Evolutionary conservation across 1,140 invertebrate genomes (phyloP), one percentile per base, ranked within the genome.

Genomic region (Brachionus calyciflorus): DNA sequence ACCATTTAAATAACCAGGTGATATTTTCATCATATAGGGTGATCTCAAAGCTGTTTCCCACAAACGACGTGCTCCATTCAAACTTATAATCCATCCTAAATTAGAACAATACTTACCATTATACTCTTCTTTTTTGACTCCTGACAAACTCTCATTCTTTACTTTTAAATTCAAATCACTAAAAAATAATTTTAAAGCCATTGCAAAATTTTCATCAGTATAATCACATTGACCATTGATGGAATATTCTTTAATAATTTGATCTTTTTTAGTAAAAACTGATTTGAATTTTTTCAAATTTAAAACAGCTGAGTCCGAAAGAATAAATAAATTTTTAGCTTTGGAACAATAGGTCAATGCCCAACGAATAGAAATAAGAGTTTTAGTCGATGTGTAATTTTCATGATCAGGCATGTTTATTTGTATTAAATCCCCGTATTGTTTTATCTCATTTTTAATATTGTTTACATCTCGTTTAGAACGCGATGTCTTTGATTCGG

Each of bases 341-440:
- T 10, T 55, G 3, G 69, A 55, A 30, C 69, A 73, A 30, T 51
- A 73, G 19, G 69, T 73, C 10, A 73, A 33, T 10, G 69, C 69
- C 69, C 69, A 73, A 37, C 69, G 44, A 17, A 73, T 51, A 3
- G 69, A 49, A 24, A 73, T 73, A 1, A 73, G 46, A 40, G 69
- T 55, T 41, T 73, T 73, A 7, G 46, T 73, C 28, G 46, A 51
- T 12, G 46, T 51, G 46, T 55, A 51, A 19, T 73, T 55, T 37
- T 73, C 69, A 19, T 73, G 46, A 41, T 73, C 69, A 4, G 69
- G 69, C 69, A 73, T 73, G 46, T 73, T 73, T 40, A 73, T 55
- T 51, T 51, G 46, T 24, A 73, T 51, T 21, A 73, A 5, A 24
- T 73, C 69, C 17, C 10, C 21, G 10, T 73, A 6, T 7, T 73